A percentile compares a stretch with the other conserved stretches of the same genome.
Evolutionary conservation across 1,140 invertebrate genomes (phyloP).

Genomic region (Epicauta chinensis): DNA sequence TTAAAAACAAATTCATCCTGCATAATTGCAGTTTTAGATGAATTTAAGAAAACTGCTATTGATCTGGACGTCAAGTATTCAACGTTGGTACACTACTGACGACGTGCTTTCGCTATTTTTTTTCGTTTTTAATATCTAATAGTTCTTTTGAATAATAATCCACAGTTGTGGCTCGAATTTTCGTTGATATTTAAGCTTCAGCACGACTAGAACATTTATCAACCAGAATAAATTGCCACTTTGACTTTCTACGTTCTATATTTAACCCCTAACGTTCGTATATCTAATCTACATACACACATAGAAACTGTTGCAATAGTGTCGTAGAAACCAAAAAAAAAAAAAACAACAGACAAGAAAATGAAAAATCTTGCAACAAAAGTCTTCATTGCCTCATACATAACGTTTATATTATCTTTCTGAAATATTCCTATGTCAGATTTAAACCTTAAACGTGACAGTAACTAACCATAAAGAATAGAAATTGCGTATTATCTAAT

Average conservation of each 20-base stretch:
- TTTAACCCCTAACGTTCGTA: too few species aligned
- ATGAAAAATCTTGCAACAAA: conserved; percentile 1
- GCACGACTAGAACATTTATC: conserved; percentile 5
- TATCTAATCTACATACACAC: too few species aligned
- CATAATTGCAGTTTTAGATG: too few species aligned
- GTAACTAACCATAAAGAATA: conserved; percentile 13
- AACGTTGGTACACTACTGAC: neutral
- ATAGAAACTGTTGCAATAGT: too few species aligned
- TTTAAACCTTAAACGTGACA: conserved; percentile 6
- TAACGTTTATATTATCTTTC: conserved; percentile 6
- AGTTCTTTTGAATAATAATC: conserved; percentile 10
- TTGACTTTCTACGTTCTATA: conserved; percentile 1
- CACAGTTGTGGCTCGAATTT: conserved; percentile 1
- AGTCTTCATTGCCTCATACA: conserved; percentile 1
- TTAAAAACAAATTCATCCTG: too few species aligned
- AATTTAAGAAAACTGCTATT: too few species aligned
- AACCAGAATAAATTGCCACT: conserved; percentile 6
- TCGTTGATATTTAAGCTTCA: conserved; percentile 5
- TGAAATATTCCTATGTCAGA: conserved; percentile 7
- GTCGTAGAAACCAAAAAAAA: too few species aligned
- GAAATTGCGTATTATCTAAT: conserved; percentile 1
- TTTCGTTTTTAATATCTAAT: conserved; percentile 9
- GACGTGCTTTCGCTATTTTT: neutral
- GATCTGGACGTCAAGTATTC: neutral
- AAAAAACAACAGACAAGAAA: too few species aligned